A percentile compares a stretch with the other conserved stretches of the same genome.
Conservation (phyloP, 2,113 vertebrate genomes). For the Sporophila hypoxantha region DNA sequence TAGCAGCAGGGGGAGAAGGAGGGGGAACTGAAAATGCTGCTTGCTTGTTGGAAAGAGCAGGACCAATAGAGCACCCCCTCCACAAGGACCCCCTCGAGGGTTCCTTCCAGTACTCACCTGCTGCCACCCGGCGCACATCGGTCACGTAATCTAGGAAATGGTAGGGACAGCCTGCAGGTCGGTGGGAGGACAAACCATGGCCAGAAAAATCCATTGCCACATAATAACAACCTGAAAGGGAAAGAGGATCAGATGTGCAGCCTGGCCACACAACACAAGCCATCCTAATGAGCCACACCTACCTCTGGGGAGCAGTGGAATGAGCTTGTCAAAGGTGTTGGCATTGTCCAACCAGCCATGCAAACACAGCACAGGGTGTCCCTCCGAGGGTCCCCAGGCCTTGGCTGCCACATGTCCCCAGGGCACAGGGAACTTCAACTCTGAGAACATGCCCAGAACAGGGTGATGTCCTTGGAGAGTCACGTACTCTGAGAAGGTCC, state of each 20-base stretch:
- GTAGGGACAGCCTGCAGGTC: slow-evolving; percentile 74
- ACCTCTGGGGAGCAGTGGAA: slow-evolving; percentile 86
- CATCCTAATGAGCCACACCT: neutral
- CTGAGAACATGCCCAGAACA: slow-evolving; percentile 60
- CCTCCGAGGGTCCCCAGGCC: slow-evolving; percentile 77
- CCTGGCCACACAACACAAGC: neutral
- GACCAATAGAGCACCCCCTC: neutral
- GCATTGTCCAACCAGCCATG: slow-evolving; percentile 91
- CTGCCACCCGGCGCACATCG: slow-evolving; percentile 73
- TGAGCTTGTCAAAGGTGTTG: slow-evolving; percentile 83
- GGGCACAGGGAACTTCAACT: slow-evolving; percentile 80
- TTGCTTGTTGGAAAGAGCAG: neutral
- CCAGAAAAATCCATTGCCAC: slow-evolving; percentile 85
- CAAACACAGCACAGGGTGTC: slow-evolving; percentile 82
- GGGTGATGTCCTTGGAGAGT: neutral
- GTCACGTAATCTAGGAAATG: slow-evolving; percentile 72
- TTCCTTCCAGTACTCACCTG: slow-evolving; percentile 55
- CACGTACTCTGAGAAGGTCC: neutral
- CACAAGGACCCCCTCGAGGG: neutral
- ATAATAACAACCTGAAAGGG: slow-evolving; percentile 71
- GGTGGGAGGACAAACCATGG: slow-evolving; percentile 84
- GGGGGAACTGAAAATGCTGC: neutral
- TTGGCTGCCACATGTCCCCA: slow-evolving; percentile 87
- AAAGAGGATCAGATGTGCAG: neutral
- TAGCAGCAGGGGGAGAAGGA: neutral